Base-by-base conservation (phyloP, 2,113 vertebrate genomes). In the Eolophus roseicapilla region DNA sequence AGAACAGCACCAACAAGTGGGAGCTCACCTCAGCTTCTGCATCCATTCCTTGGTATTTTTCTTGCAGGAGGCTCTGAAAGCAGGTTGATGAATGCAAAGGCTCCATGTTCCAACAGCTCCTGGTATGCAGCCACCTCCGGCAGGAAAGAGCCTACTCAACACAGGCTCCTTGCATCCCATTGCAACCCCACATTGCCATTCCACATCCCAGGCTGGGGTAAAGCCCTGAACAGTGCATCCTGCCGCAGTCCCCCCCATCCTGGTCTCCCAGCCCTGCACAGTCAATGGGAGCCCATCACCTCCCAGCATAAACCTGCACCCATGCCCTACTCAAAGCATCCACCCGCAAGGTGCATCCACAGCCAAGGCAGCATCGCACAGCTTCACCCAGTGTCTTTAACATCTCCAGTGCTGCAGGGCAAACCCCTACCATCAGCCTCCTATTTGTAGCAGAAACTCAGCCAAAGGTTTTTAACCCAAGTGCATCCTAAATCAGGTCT, bases 1-100 rank as follows among this genome's bases (percentile, higher is more conserved):
- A 0, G 60, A 7, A 1, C 10, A 10, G 19, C 3, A 60, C 31
- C 1, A 0, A 68, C 33, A 23, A 4, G 27, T 71, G 62, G 68
- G 84, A 77, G 37, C 68, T 41, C 47, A 73, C 44, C 33, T 3
- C 16, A 6, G 77, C 43, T 76, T 33, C 43, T 65, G 53, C 64
- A 37, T 50, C 73, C 84, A 81, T 82, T 70, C 29, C 29, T 62
- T 4, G 6, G 57, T 5, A 8, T 29, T 92, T 27, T 43, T 71
- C 71, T 29, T n/a, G 41, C 75, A 67, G 82, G 41, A 80, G 59
- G 60, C 63, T 69, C 88, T 47, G 82, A 17, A 12, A 73, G 67
- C 79, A 52, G 53, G 47, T 55, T 82, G 70, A 82, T 47, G 55
- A 76, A 50, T 6, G 4, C 57, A 29, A 71, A 71, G 55, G 68